These are phyloP conservation scores for Sebastolobus altivelis DNA, from an alignment of 2,797 vertebrate species.

Conservation along the genomic window DNA sequence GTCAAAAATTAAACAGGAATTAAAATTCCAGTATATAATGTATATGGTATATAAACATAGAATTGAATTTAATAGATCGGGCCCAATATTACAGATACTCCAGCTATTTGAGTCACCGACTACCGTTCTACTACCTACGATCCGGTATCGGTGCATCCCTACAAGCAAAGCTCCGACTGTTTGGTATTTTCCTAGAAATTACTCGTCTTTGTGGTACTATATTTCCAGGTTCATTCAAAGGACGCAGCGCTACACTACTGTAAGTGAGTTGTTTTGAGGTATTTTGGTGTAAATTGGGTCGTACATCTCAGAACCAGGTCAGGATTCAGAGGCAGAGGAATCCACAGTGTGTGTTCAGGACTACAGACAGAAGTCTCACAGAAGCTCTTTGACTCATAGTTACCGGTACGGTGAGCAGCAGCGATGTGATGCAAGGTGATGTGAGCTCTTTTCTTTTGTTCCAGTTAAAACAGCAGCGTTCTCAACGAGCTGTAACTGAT, in stretches of 20 bases:
- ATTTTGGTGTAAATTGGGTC: neutral
- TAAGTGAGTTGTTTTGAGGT: neutral
- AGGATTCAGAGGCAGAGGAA: neutral
- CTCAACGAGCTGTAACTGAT: neutral
- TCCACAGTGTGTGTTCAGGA: neutral
- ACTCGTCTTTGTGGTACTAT: neutral
- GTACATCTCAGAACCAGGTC: neutral
- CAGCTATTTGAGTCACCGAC: no score
- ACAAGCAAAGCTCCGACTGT: rapidly evolving
- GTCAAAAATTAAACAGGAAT: no score
- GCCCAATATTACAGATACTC: no score
- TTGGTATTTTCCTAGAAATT: neutral
- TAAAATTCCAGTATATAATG: no score
- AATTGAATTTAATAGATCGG: no score
- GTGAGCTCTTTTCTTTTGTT: neutral
- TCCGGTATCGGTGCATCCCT: no score
- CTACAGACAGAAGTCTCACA: neutral
- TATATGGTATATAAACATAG: no score
- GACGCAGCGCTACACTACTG: neutral
- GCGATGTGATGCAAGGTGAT: neutral
- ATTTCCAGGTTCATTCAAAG: neutral
- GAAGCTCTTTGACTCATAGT: neutral
- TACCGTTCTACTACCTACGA: no score
- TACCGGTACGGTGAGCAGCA: neutral
- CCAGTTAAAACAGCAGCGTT: neutral